Conservation (phyloP, 2,888 invertebrate genomes). For the Auanema freiburgensis region DNA sequence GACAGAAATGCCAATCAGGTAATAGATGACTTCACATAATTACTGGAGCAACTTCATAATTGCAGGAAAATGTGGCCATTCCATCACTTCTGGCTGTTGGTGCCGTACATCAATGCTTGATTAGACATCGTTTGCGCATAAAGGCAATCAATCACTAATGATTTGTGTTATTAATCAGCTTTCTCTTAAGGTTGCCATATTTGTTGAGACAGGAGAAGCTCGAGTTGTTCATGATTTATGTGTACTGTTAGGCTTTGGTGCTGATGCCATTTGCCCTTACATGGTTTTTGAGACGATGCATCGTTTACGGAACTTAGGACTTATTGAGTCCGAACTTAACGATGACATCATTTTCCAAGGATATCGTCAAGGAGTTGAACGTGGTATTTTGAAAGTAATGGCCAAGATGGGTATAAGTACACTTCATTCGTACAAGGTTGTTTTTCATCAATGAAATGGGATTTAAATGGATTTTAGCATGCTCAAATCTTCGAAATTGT, state of each 20-base stretch:
- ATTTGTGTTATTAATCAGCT: background rate
- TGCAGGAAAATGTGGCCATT: constrained; percentile 66
- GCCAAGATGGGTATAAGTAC: constrained; percentile 99
- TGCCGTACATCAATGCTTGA: constrained; percentile 90
- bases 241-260: constrained; percentile 87
- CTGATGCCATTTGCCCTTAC: constrained; percentile 90
- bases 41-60: background rate
- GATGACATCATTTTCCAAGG: constrained; percentile 70
- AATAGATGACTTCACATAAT: background rate
- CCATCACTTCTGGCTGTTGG: constrained; percentile 84
- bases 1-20: constrained; percentile 71
- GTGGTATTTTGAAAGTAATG: constrained; percentile 91
- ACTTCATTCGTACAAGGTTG: constrained; percentile 87
- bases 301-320: constrained; percentile 81
- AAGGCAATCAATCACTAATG: constrained; percentile 68
- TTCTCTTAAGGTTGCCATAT: constrained; percentile 72
- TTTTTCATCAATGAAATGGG: background rate
- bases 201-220: constrained; percentile 94
- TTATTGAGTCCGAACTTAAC: constrained; percentile 75
- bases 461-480: constrained; percentile 68
- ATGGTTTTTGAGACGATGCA: constrained; percentile 86
- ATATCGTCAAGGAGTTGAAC: constrained; percentile 86
- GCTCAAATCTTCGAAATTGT: constrained; percentile 99
- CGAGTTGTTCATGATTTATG: constrained; percentile 89
- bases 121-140: constrained; percentile 91